Evolutionary conservation across 1,140 invertebrate species (phyloP).

Genomic region (Drosophila bocki): DNA sequence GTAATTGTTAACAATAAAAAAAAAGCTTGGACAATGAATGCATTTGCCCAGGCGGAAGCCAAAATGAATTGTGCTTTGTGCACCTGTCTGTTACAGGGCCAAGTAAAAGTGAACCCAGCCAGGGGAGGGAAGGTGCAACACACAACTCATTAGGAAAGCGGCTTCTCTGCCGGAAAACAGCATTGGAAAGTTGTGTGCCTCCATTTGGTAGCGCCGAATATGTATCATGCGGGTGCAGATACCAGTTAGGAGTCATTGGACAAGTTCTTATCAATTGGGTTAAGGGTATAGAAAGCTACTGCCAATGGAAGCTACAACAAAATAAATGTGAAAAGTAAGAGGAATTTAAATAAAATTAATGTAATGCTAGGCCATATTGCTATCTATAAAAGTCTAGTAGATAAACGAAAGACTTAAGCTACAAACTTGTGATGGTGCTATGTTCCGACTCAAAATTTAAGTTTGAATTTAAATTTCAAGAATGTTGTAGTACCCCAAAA

Average conservation of each 20-base stretch:
- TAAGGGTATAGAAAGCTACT: background rate
- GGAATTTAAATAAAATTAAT: background rate
- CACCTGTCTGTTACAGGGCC: constrained; percentile 35
- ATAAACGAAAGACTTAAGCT: background rate
- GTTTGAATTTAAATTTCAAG: background rate
- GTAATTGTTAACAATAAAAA: constrained; percentile 47
- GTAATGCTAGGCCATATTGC: no score
- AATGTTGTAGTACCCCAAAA: background rate
- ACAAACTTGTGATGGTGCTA: background rate
- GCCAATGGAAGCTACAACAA: background rate
- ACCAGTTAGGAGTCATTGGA: background rate
- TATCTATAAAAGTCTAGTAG: background rate
- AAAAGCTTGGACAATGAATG: constrained; percentile 42
- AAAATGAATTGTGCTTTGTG: constrained; percentile 30
- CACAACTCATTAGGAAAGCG: constrained; percentile 19
- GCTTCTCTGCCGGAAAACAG: constrained; percentile 1
- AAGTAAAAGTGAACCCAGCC: constrained; percentile 26
- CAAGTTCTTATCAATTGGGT: background rate
- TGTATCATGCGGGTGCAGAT: constrained; percentile 1
- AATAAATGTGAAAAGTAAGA: background rate
- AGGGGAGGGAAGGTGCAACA: constrained; percentile 13
- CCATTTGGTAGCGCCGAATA: background rate
- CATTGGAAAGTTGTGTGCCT: constrained; percentile 24
- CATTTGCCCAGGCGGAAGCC: constrained; percentile 63
- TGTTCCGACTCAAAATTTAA: no score